Percentiles rank a stretch among this genome's conserved stretches.
These are phyloP conservation scores for Chrysopilus asiliformis DNA, from an alignment of 2,888 invertebrate species.

Conservation along the genomic window DNA sequence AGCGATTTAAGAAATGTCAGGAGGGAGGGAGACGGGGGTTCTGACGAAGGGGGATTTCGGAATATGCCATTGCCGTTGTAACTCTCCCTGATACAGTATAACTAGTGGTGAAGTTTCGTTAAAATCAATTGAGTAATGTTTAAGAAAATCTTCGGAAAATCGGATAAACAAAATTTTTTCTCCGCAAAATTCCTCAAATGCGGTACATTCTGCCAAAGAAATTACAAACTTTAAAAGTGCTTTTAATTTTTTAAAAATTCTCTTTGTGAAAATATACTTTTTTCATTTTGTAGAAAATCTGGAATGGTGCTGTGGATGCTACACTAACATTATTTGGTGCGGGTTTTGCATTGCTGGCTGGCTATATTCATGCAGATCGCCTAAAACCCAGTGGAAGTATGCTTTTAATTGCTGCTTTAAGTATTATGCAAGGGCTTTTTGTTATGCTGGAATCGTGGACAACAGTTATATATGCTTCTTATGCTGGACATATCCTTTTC, in stretches of 20 bases:
- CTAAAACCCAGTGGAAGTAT: slow-evolving; percentile 34
- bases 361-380: slow-evolving; percentile 30
- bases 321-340: slow-evolving; percentile 54
- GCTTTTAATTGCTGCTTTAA: slow-evolving; percentile 36
- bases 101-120: too few relatives aligned
- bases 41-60: too few relatives aligned
- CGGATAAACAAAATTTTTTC: too few relatives aligned
- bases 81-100: too few relatives aligned
- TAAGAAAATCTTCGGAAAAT: too few relatives aligned
- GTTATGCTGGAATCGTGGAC: slow-evolving; percentile 44
- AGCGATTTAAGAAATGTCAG: too few relatives aligned
- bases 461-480: slow-evolving; percentile 52
- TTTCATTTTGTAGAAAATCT: slow-evolving; percentile 16
- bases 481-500: slow-evolving; percentile 59
- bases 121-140: too few relatives aligned
- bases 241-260: background rate
- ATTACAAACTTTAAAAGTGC: background rate
- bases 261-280: background rate
- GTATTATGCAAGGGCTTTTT: slow-evolving; percentile 42
- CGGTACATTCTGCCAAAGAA: too few relatives aligned
- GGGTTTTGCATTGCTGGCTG: slow-evolving; percentile 43
- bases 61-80: too few relatives aligned
- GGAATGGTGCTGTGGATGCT: slow-evolving; percentile 76
- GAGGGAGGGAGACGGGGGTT: too few relatives aligned
- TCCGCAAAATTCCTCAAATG: too few relatives aligned